Percentiles rank a stretch among this genome's conserved stretches.
These are phyloP conservation scores for Porites evermanni DNA, from an alignment of 92 coral and sea anemone genomes.

Conservation along the genomic window DNA sequence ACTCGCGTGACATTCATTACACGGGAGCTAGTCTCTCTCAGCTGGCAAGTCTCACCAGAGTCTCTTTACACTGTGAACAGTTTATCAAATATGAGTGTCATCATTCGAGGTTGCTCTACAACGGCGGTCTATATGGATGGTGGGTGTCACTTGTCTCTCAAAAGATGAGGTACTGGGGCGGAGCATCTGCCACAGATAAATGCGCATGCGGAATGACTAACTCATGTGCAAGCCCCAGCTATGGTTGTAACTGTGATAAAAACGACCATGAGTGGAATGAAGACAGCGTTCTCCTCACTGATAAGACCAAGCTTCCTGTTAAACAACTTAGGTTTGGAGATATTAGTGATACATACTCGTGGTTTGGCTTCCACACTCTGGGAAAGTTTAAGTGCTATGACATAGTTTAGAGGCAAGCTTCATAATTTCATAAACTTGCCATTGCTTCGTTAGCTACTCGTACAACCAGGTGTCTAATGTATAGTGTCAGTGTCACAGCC, in stretches of 20 bases:
- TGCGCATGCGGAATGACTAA: constrained; percentile 71
- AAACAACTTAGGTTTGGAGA: constrained; percentile 71
- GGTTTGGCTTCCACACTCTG: constrained; percentile 52
- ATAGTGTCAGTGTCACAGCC: no score
- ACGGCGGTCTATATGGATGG: neutral
- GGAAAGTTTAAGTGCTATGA: constrained; percentile 59
- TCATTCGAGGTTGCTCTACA: neutral
- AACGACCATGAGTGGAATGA: constrained; percentile 56
- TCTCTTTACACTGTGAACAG: constrained; percentile 63
- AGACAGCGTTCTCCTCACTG: constrained; percentile 78
- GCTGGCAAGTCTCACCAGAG: constrained; percentile 52
- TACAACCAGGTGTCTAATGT: no score
- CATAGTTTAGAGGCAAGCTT: neutral
- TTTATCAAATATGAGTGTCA: constrained; percentile 65
- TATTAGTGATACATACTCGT: constrained; percentile 3
- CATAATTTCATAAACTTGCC: no score
- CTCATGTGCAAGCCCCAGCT: constrained; percentile 18
- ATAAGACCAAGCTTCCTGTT: constrained; percentile 72
- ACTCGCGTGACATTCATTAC: constrained; percentile 36
- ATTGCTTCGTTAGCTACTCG: no score
- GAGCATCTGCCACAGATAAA: constrained; percentile 54
- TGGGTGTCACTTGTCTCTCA: constrained; percentile 66
- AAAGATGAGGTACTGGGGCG: constrained; percentile 71
- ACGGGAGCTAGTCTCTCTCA: constrained; percentile 44
- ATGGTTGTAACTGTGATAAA: constrained; percentile 65